Conservation (phyloP, 2,797 vertebrate species). For the Brotula barbata region DNA sequence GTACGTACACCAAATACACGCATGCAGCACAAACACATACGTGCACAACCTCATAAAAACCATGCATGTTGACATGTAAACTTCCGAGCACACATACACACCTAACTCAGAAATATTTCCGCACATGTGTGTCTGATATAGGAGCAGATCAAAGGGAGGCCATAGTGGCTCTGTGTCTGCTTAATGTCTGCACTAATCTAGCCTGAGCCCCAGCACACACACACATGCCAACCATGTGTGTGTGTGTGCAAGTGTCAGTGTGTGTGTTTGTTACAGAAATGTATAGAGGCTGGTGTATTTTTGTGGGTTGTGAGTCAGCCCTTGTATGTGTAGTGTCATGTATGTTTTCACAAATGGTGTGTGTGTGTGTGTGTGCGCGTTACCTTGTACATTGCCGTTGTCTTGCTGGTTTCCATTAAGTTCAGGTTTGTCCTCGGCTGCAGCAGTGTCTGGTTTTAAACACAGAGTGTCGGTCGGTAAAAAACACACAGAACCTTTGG, state of each 20-base stretch:
- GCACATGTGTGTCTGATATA: conserved; percentile 47
- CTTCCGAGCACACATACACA: conserved; percentile 16
- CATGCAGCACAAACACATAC: not conserved
- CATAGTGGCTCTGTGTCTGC: conserved; percentile 55
- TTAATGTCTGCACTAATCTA: conserved; percentile 66
- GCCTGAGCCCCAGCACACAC: conserved; percentile 59
- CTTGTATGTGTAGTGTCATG: conserved; percentile 23
- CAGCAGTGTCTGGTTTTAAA: conserved; percentile 81
- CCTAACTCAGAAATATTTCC: not conserved
- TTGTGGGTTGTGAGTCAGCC: conserved; percentile 5
- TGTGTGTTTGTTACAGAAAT: conserved; percentile 13
- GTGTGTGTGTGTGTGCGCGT: conserved; percentile 14
- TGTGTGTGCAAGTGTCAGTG: conserved; percentile 4
- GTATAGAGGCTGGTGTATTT: conserved; percentile 1
- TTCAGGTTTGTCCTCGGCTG: conserved; percentile 87
- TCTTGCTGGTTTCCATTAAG: conserved; percentile 87
- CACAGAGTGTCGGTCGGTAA: conserved; percentile 56
- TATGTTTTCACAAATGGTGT: conserved; percentile 29
- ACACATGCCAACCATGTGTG: conserved; percentile 40
- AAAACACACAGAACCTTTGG: conserved; percentile 20
- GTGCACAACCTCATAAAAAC: conserved; percentile 16
- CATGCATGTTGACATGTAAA: conserved; percentile 20
- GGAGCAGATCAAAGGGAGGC: conserved; percentile 70
- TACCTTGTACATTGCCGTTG: conserved; percentile 88
- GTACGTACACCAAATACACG: conserved; percentile 3